A percentile compares a stretch with the other conserved stretches of the same genome.
These are phyloP conservation scores for Macrostomum lignano DNA, from an alignment of 1,140 invertebrate species.

Conservation along the genomic window DNA sequence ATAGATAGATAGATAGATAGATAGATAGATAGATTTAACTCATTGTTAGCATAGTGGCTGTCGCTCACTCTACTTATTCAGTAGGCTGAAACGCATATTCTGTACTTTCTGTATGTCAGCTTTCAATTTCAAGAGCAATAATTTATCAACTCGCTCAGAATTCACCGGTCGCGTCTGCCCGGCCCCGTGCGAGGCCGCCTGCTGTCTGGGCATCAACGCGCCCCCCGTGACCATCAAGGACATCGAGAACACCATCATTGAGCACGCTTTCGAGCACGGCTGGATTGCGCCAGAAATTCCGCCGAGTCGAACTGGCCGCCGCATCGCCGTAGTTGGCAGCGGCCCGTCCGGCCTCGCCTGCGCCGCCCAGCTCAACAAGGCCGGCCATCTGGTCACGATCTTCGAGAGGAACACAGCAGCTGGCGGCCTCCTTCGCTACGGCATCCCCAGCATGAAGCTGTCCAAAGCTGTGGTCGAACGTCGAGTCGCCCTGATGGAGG, in stretches of 20 bases:
- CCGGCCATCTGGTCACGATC: conserved; percentile 17
- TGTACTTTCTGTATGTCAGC: conserved; percentile 6
- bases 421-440: conserved; percentile 77
- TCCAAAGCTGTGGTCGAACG: conserved; percentile 67
- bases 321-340: conserved; percentile 68
- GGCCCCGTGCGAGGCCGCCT: conserved; percentile 87
- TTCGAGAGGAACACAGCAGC: conserved; percentile 49
- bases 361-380: conserved; percentile 86
- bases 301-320: conserved; percentile 43
- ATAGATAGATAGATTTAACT: no score
- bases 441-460: conserved; percentile 90
- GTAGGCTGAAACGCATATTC: conserved; percentile 2
- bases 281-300: conserved; percentile 64
- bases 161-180: conserved; percentile 93
- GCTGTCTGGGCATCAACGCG: conserved; percentile 75
- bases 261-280: conserved; percentile 79
- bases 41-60: no score
- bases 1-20: no score
- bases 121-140: no score
- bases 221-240: conserved; percentile 93
- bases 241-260: conserved; percentile 92
- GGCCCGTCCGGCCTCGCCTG: conserved; percentile 76
- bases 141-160: no score
- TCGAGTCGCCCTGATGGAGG: conserved; percentile 50
- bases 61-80: no score